These are phyloP conservation scores for Apocrypta bakeri DNA, from an alignment of 1,140 invertebrate genomes.

Conservation along the genomic window DNA sequence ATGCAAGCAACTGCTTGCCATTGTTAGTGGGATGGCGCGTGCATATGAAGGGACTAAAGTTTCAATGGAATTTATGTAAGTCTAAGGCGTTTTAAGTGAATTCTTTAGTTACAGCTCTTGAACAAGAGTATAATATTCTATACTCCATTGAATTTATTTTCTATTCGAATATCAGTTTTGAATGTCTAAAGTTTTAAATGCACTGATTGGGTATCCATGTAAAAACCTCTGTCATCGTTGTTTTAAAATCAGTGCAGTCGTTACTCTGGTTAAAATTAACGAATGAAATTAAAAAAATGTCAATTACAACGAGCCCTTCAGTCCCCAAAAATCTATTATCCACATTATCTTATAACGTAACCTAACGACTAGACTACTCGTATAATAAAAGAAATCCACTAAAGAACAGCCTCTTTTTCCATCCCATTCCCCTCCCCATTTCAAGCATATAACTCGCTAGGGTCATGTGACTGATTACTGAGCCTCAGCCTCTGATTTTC, in stretches of 20 bases:
- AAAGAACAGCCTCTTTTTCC: neutral
- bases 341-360: too few species aligned
- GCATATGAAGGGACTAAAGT: neutral
- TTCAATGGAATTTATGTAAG: neutral
- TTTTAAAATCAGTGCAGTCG: too few species aligned
- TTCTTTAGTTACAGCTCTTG: neutral
- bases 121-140: too few species aligned
- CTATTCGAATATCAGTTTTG: too few species aligned
- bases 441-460: neutral
- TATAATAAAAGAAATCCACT: neutral
- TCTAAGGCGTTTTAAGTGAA: neutral
- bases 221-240: too few species aligned
- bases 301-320: too few species aligned
- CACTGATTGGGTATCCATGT: too few species aligned
- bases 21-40: neutral
- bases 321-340: too few species aligned
- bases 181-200: too few species aligned
- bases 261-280: too few species aligned
- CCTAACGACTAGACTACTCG: neutral
- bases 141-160: too few species aligned
- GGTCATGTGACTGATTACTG: constrained; percentile 9
- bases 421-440: neutral
- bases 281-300: too few species aligned
- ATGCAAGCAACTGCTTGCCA: neutral
- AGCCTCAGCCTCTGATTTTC: constrained; percentile 29